Evolutionary conservation across 2,797 vertebrate species (phyloP), one percentile per base, ranked within the genome.

Genomic region (Podarcis lilfordi): DNA sequence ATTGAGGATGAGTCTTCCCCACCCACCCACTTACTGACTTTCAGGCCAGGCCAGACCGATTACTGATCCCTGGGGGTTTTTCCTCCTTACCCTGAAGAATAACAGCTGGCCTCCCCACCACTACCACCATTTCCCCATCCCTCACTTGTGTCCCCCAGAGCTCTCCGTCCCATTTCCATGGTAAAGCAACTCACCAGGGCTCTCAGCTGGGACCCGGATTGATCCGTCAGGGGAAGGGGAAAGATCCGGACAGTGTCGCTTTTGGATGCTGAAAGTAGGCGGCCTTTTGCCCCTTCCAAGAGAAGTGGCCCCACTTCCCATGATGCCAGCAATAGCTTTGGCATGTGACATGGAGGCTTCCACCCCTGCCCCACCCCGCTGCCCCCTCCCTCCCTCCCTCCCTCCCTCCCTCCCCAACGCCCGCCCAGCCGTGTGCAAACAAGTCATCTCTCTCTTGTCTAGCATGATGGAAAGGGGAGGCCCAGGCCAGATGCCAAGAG

Each of bases 401-500:
- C 29, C 25, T 4, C 7, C 32, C 50, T 5, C 43, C 43, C 43
- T 32, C 9, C 2, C 59, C 23, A n/a, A 2, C 2, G 8, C 32
- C 68, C 2, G 4, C 66, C 32, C 71, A 15, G n/a, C 59, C 1
- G 9, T 29, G 25, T 6, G 7, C 23, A 35, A 72, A 3, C 45
- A 40, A 35, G 61, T 35, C 13, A 59, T 10, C 68, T 64, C 61
- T 23, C 61, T 23, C 61, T 7, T 21, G 74, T 68, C 80, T n/a
- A 55, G 76, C 66, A 15, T 19, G 55, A 45, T 1, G 84, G 86
- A 37, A 23, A 64, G 37, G 61, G 50, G 79, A 78, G 79, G 88
- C 25, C 83, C 1, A 50, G 80, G 90, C 86, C 2, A 23, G 88
- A 88, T 88, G 91, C 74, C 72, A 95, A 91, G 84, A 95, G 92